phyloP scores from a whole-genome alignment of 2,113 vertebrate genomes.

The Oostethus manadensis region DNA sequence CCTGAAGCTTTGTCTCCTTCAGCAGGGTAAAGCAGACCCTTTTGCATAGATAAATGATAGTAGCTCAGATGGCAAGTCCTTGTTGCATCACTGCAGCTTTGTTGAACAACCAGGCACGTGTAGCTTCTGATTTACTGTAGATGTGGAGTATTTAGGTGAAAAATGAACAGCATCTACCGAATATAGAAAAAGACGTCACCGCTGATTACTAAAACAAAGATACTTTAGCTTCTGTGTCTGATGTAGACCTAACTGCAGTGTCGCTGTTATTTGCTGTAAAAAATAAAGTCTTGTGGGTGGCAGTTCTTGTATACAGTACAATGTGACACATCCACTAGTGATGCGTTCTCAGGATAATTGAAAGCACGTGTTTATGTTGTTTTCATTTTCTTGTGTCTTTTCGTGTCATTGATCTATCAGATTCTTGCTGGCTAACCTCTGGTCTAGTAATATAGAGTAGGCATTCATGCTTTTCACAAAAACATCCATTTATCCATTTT shows the following conservation, averaged over 20 bases:
- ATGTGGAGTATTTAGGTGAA: constrained; percentile 25
- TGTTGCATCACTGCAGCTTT: constrained; percentile 19
- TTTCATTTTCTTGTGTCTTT: constrained; percentile 35
- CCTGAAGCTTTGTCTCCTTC: constrained; percentile 43
- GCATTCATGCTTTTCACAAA: constrained; percentile 25
- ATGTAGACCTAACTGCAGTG: constrained; percentile 41
- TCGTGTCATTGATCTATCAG: constrained; percentile 40
- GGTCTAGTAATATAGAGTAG: constrained; percentile 29
- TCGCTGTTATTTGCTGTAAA: constrained; percentile 42
- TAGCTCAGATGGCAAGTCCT: constrained; percentile 15
- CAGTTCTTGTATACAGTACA: constrained; percentile 50
- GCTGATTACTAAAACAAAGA: constrained; percentile 42
- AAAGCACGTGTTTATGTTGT: constrained; percentile 48
- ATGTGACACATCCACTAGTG: constrained; percentile 26
- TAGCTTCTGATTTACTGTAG: constrained; percentile 15
- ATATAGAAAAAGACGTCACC: constrained; percentile 22
- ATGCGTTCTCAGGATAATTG: constrained; percentile 59
- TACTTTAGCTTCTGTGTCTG: constrained; percentile 49
- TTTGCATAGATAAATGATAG: constrained; percentile 31
- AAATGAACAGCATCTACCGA: constrained; percentile 28
- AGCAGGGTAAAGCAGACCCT: constrained; percentile 10
- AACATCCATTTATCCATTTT: too few relatives aligned
- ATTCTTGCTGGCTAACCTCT: constrained; percentile 17
- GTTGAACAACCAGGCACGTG: constrained; percentile 10
- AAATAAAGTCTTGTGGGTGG: constrained; percentile 58